phyloP scores from a whole-genome alignment of 1,140 invertebrate genomes.

The Dendroctonus ponderosae region DNA sequence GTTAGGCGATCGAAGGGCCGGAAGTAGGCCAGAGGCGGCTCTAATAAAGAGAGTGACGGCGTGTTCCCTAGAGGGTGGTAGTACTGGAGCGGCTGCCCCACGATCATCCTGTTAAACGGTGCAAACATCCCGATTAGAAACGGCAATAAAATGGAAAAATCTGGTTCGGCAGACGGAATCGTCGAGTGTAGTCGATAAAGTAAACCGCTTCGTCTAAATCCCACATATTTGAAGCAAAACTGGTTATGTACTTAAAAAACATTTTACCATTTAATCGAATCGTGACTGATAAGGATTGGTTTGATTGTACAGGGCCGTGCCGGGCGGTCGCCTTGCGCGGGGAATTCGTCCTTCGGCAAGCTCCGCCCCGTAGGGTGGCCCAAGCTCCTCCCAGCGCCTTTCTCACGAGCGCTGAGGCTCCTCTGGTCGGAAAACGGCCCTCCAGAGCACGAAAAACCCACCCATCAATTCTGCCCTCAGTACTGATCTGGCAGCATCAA shows the following conservation, averaged over 20 bases:
- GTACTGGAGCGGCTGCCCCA: slow-evolving; percentile 46
- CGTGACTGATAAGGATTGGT: slow-evolving; percentile 25
- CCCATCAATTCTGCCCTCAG: too few relatives aligned
- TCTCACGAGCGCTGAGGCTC: too few relatives aligned
- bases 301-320: slow-evolving; percentile 19
- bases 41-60: too few relatives aligned
- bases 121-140: slow-evolving; percentile 36
- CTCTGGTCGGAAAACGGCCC: too few relatives aligned
- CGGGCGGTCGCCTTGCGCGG: neutral
- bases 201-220: slow-evolving; percentile 27
- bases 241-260: slow-evolving; percentile 27
- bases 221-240: slow-evolving; percentile 30
- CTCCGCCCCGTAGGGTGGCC: too few relatives aligned
- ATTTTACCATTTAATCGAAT: slow-evolving; percentile 27
- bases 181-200: neutral
- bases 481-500: slow-evolving; percentile 7
- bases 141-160: slow-evolving; percentile 1
- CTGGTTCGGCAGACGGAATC: neutral
- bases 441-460: too few relatives aligned
- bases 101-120: slow-evolving; percentile 44
- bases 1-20: neutral
- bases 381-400: too few relatives aligned
- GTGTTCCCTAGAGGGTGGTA: slow-evolving; percentile 33
- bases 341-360: too few relatives aligned
- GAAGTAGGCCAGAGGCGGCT: too few relatives aligned